Evolutionary conservation across 1,140 invertebrate species (phyloP).

Genomic region (Idris sp.): DNA sequence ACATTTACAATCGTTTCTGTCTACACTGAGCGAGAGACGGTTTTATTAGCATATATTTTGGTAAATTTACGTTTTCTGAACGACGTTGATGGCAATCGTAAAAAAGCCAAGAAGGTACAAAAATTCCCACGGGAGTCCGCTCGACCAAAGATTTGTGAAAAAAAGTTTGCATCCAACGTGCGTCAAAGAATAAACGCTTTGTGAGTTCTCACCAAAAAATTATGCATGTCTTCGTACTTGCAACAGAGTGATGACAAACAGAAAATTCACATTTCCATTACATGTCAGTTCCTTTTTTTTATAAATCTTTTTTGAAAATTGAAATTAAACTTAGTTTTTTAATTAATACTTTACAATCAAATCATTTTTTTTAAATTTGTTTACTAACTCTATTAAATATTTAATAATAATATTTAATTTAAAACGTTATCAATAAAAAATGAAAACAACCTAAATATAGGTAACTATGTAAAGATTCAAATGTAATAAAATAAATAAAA

Average conservation of each 20-base stretch:
- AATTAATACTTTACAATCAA: too few species aligned
- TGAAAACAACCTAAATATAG: too few species aligned
- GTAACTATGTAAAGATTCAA: too few species aligned
- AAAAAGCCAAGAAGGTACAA: conserved; percentile 29
- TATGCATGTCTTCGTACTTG: conserved; percentile 1
- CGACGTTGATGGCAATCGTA: conserved; percentile 32
- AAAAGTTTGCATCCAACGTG: conserved; percentile 30
- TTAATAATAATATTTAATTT: too few species aligned
- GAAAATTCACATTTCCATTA: too few species aligned
- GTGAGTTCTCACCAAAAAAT: conserved; percentile 58
- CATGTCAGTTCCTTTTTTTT: too few species aligned
- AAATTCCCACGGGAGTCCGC: conserved; percentile 44
- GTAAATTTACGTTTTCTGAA: conserved; percentile 64
- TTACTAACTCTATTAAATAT: too few species aligned
- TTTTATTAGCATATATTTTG: conserved; percentile 68
- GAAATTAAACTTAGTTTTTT: too few species aligned
- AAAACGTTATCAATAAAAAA: too few species aligned
- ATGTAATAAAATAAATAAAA: too few species aligned
- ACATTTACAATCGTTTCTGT: conserved; percentile 64
- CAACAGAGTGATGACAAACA: neutral
- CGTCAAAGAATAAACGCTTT: conserved; percentile 53
- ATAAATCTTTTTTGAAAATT: too few species aligned
- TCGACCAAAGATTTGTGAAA: conserved; percentile 48
- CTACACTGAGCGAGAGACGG: conserved; percentile 55
- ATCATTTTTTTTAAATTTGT: too few species aligned